Conservation (phyloP, 2,888 invertebrate species). For the Himalopsyche japonica region DNA sequence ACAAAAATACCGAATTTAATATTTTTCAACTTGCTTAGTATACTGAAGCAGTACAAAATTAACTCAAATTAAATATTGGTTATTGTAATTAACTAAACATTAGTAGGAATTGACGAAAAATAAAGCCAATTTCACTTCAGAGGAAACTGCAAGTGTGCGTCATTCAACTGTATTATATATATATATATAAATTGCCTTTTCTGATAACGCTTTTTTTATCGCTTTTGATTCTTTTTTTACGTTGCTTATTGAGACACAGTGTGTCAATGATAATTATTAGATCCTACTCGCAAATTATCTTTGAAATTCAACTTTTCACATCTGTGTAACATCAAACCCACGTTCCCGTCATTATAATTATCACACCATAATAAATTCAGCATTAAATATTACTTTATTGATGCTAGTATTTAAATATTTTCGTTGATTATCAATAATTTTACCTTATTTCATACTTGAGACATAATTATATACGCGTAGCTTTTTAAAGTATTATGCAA, state of each 20-base stretch:
- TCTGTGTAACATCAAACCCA: background rate
- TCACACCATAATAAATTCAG: background rate
- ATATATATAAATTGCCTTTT: no score
- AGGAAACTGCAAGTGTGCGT: background rate
- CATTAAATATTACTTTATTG: background rate
- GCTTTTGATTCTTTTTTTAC: no score
- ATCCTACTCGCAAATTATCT: background rate
- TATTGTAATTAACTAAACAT: background rate
- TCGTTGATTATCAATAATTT: background rate
- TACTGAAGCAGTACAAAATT: no score
- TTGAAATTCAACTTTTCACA: background rate
- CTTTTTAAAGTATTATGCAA: background rate
- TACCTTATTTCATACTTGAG: background rate
- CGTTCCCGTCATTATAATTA: background rate
- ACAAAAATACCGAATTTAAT: no score
- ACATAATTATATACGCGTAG: background rate
- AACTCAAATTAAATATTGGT: no score
- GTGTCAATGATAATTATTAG: background rate
- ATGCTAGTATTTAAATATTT: background rate
- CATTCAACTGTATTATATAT: no score
- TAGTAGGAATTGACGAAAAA: background rate
- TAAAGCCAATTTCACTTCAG: background rate
- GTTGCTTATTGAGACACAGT: background rate
- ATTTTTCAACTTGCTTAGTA: no score
- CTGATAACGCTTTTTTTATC: no score